Percentiles rank a stretch among this genome's conserved stretches.
phyloP scores from a whole-genome alignment of 2,888 invertebrate species.

The Scaptomyza polygonia region DNA sequence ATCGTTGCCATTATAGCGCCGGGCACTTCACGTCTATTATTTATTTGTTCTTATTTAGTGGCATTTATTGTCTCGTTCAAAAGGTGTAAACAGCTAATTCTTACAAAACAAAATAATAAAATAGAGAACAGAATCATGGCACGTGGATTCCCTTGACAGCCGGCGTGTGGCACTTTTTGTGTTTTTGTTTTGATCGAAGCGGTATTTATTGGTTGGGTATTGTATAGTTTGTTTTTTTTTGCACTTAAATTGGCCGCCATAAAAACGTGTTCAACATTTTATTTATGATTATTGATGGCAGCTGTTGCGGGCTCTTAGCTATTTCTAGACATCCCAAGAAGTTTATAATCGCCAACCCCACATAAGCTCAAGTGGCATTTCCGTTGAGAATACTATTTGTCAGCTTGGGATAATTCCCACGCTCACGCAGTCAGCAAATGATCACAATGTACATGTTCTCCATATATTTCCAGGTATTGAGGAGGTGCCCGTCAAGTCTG shows the following conservation, averaged over 20 bases:
- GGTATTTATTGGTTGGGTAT: conserved; percentile 52
- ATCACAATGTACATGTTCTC: neutral
- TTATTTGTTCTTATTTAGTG: neutral
- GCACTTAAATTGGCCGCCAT: conserved; percentile 35
- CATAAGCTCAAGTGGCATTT: conserved; percentile 38
- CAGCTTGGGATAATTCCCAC: conserved; percentile 40
- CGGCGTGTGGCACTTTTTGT: conserved; percentile 33
- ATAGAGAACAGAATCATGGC: conserved; percentile 7
- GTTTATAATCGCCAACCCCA: conserved; percentile 25
- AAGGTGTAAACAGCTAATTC: conserved; percentile 24
- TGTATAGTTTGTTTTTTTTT: conserved; percentile 15
- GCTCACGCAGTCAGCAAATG: conserved; percentile 21
- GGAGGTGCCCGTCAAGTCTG: conserved; percentile 89
- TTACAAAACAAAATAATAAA: conserved; percentile 7
- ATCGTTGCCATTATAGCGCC: conserved; percentile 29
- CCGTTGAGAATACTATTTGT: conserved; percentile 1
- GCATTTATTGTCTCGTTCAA: conserved; percentile 5
- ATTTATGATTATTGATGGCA: conserved; percentile 53
- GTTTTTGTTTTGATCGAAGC: conserved; percentile 12
- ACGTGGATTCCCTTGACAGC: conserved; percentile 24
- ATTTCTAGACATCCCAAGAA: conserved; percentile 34
- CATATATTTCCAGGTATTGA: conserved; percentile 86
- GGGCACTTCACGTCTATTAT: conserved; percentile 19
- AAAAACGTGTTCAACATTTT: conserved; percentile 39
- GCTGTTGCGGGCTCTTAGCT: conserved; percentile 17